These are phyloP conservation scores for Cataglyphis hispanica DNA, from an alignment of 1,140 invertebrate species.

Conservation along the genomic window DNA sequence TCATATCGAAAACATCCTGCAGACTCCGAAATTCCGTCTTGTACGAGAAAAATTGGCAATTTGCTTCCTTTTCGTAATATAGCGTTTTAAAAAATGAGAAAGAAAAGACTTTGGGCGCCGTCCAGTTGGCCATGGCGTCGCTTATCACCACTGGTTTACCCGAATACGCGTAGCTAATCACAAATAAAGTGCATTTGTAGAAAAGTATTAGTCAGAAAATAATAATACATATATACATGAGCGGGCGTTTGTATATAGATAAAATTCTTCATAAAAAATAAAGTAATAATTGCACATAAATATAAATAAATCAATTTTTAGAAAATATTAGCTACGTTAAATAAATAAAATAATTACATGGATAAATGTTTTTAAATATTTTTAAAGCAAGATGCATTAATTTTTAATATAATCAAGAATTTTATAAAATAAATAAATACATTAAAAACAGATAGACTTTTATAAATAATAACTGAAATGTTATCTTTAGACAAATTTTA, in stretches of 20 bases:
- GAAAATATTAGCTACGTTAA: not conserved
- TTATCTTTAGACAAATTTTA: not conserved
- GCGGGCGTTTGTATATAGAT: not conserved
- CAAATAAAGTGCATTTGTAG: not conserved
- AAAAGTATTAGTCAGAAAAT: not conserved
- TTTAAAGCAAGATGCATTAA: not conserved
- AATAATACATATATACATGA: not conserved
- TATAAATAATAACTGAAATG: not conserved
- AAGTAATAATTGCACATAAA: not conserved
- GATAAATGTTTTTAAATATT: not conserved
- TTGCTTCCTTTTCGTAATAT: conserved; percentile 88
- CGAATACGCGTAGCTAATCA: conserved; percentile 90
- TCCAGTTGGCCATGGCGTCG: conserved; percentile 93
- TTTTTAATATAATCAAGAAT: not conserved
- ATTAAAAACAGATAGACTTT: not conserved
- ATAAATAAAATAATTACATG: not conserved
- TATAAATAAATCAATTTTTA: not conserved
- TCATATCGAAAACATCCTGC: conserved; percentile 93
- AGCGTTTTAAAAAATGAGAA: conserved; percentile 94
- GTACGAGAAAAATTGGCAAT: conserved; percentile 97
- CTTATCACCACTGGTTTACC: conserved; percentile 94
- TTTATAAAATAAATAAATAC: not conserved
- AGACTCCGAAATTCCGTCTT: conserved; percentile 93
- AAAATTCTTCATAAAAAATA: not conserved
- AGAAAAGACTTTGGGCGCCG: conserved; percentile 89